Evolutionary conservation across 2,113 vertebrate species (phyloP).

Genomic region (Donacobius atricapilla): DNA sequence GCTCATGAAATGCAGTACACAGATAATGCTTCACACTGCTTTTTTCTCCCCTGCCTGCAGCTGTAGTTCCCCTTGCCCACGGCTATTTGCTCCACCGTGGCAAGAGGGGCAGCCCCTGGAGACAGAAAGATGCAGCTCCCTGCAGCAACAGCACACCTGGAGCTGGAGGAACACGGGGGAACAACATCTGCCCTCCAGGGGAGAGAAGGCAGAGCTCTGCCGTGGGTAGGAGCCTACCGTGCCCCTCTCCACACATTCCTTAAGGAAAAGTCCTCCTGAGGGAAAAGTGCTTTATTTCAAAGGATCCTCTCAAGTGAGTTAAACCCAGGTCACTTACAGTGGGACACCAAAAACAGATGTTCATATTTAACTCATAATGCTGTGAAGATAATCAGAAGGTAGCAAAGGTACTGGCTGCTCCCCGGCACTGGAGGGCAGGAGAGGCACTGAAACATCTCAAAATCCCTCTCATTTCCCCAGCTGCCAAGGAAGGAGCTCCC

Average conservation of each 20-base stretch:
- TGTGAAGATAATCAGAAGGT: neutral
- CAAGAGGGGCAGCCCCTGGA: neutral
- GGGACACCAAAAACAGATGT: neutral
- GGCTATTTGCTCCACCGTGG: neutral
- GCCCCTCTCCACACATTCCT: neutral
- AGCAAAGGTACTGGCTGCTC: neutral
- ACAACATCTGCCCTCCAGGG: neutral
- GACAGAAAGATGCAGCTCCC: neutral
- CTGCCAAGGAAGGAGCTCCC: neutral
- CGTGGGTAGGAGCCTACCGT: rapidly evolving
- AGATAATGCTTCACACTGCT: neutral
- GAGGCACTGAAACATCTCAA: neutral
- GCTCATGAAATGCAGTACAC: neutral
- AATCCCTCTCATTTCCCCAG: neutral
- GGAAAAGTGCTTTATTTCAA: neutral
- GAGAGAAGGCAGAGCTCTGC: neutral
- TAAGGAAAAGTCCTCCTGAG: neutral
- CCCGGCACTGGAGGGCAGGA: neutral
- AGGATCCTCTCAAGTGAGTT: neutral
- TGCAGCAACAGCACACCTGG: neutral
- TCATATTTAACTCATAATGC: neutral
- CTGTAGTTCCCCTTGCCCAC: neutral
- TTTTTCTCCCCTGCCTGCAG: neutral
- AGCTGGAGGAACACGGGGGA: neutral
- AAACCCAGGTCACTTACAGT: neutral